Percentiles rank a stretch among this genome's conserved stretches.
Conservation (phyloP, 2,113 vertebrate species). For the Lophochroa leadbeateri region DNA sequence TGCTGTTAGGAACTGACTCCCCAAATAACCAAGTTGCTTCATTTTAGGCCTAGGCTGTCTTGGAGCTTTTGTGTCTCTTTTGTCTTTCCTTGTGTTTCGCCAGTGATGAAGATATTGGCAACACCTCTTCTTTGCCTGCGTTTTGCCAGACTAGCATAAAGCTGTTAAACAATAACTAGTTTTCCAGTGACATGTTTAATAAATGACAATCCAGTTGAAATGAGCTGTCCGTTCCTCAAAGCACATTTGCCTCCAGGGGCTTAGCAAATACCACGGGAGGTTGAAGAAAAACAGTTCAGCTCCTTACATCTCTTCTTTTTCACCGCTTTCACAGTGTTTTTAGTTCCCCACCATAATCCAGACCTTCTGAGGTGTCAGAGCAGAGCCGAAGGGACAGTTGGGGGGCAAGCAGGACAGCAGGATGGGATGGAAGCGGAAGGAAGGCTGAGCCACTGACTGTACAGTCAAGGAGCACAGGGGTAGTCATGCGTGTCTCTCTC, state of each 20-base stretch:
- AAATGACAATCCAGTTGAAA: neutral
- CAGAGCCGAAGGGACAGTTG: neutral
- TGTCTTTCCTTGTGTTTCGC: neutral
- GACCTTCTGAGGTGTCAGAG: neutral
- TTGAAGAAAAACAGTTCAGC: neutral
- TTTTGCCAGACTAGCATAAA: neutral
- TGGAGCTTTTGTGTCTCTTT: neutral
- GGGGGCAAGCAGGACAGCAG: neutral
- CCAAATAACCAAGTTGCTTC: neutral
- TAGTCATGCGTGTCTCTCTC: fast-evolving
- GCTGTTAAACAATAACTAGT: neutral
- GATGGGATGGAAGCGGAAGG: neutral
- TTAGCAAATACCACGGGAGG: neutral
- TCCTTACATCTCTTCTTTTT: neutral
- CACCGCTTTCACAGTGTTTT: neutral
- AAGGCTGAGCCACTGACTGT: neutral
- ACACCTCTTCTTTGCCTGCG: neutral
- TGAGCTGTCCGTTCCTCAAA: neutral
- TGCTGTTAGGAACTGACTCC: neutral
- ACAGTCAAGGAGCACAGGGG: neutral
- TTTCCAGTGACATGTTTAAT: neutral
- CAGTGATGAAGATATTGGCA: neutral
- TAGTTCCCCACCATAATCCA: fast-evolving
- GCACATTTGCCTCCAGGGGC: neutral
- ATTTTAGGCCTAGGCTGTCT: fast-evolving